Evolutionary conservation across 1,140 invertebrate genomes (phyloP).

Genomic region (Antheraea pernyi): DNA sequence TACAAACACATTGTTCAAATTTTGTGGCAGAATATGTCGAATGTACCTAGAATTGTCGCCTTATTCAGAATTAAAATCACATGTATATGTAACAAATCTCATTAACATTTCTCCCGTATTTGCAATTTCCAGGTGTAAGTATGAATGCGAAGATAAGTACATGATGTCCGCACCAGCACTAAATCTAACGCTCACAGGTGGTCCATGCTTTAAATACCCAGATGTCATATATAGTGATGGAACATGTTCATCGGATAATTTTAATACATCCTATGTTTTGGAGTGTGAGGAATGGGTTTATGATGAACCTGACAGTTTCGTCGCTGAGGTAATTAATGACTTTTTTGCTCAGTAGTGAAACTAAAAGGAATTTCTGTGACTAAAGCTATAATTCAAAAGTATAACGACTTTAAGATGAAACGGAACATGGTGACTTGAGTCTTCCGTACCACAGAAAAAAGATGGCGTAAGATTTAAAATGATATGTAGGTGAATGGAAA

Average conservation of each 20-base stretch:
- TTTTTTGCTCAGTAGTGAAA: neutral
- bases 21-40: too few relatives aligned
- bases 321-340: slow-evolving; percentile 40
- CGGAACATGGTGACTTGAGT: too few relatives aligned
- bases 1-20: too few relatives aligned
- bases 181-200: slow-evolving; percentile 7
- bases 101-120: neutral
- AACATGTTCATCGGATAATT: slow-evolving; percentile 8
- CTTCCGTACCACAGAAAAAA: too few relatives aligned
- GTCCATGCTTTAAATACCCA: slow-evolving; percentile 16
- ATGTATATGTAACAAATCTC: too few relatives aligned
- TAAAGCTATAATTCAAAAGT: too few relatives aligned
- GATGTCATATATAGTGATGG: neutral
- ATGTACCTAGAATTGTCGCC: too few relatives aligned
- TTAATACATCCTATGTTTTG: slow-evolving; percentile 3
- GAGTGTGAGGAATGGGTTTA: slow-evolving; percentile 46
- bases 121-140: slow-evolving; percentile 35
- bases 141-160: slow-evolving; percentile 19
- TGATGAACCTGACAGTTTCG: slow-evolving; percentile 44
- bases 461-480: too few relatives aligned
- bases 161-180: neutral
- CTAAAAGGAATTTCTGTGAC: neutral
- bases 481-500: too few relatives aligned
- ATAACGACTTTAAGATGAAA: too few relatives aligned
- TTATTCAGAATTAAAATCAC: too few relatives aligned